Conservation (phyloP, 1,140 invertebrate species). For the Drosophila simulans region DNA sequence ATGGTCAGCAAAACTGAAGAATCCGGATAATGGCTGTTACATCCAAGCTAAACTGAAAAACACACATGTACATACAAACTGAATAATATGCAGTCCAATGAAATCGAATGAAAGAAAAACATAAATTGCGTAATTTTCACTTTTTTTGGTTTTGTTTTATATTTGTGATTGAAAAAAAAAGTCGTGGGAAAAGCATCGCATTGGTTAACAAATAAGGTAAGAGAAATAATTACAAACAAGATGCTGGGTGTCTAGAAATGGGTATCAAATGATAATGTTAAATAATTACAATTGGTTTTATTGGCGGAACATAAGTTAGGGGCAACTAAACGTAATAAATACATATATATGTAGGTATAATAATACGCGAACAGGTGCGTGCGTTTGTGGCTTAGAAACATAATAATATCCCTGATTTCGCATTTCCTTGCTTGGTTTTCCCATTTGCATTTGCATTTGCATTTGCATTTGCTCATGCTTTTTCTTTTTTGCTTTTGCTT, state of each 20-base stretch:
- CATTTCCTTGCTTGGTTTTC: conserved; percentile 19
- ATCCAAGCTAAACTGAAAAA: conserved; percentile 6
- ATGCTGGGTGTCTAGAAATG: not conserved
- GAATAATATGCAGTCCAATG: not conserved
- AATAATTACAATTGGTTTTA: conserved; percentile 55
- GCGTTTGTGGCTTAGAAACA: conserved; percentile 10
- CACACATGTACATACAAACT: not conserved
- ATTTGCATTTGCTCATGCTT: conserved; percentile 5
- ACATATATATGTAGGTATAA: conserved; percentile 48
- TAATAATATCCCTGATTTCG: conserved; percentile 73
- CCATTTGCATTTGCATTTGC: conserved; percentile 3
- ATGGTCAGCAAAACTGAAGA: conserved; percentile 4
- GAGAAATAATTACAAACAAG: conserved; percentile 34
- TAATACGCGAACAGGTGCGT: conserved; percentile 6
- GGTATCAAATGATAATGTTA: conserved; percentile 30
- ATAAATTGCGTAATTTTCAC: conserved; percentile 35
- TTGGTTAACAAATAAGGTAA: conserved; percentile 29
- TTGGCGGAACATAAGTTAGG: conserved; percentile 54
- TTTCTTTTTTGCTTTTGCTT: conserved; percentile 12
- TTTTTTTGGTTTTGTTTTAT: conserved; percentile 45
- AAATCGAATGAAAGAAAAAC: conserved; percentile 35
- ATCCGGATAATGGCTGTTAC: not conserved
- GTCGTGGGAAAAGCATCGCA: conserved; percentile 37
- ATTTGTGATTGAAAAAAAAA: conserved; percentile 54
- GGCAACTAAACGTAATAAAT: conserved; percentile 59